These are phyloP conservation scores for Drosophila pullipes DNA, from an alignment of 2,888 invertebrate species.

Conservation along the genomic window DNA sequence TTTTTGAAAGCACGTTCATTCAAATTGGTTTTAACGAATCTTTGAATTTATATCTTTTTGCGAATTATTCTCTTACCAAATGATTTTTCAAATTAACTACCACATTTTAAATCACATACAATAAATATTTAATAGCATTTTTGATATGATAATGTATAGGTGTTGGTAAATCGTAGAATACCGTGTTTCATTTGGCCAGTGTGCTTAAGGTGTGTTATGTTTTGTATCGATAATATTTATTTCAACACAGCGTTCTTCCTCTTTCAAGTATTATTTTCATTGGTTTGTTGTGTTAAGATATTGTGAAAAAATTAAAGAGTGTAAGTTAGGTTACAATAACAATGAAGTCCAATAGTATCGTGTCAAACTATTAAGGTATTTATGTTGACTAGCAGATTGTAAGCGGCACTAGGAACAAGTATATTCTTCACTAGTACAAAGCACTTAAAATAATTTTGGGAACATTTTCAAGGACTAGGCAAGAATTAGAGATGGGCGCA, in stretches of 20 bases:
- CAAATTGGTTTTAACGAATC: constrained; percentile 18
- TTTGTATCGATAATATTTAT: neutral
- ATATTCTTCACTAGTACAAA: neutral
- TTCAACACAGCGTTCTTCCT: neutral
- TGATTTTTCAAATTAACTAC: neutral
- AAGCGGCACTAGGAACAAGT: neutral
- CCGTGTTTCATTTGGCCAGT: neutral
- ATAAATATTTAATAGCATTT: neutral
- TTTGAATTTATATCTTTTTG: neutral
- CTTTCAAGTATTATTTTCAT: neutral
- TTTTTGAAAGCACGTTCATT: constrained; percentile 1
- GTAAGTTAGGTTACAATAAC: neutral
- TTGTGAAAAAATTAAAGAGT: neutral
- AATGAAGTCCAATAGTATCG: neutral
- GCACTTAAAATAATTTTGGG: neutral
- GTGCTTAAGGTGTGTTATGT: neutral
- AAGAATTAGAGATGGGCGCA: neutral
- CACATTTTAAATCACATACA: neutral
- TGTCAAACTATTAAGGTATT: neutral
- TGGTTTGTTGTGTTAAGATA: neutral
- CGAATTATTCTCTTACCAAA: neutral
- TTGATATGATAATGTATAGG: neutral
- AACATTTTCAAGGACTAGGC: neutral
- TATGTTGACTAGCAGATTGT: neutral
- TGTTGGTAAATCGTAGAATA: neutral